Evolutionary conservation across 1,140 invertebrate genomes (phyloP), one percentile per base, ranked within the genome.

Genomic region (Matsumurasca onukii): DNA sequence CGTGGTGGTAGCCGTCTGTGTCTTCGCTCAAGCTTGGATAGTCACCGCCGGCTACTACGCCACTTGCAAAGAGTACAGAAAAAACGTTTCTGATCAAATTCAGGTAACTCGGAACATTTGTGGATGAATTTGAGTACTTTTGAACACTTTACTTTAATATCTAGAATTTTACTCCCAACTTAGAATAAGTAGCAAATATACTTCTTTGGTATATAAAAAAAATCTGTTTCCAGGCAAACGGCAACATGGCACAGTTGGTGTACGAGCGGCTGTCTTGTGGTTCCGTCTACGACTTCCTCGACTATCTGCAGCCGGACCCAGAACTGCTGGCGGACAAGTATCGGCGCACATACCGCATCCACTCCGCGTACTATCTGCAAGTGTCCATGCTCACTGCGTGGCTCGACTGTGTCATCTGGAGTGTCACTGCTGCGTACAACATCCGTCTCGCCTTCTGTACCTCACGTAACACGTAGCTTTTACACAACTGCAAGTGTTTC

Each of bases 271-370:
- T 91, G 0, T 78, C 80, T 1, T 91, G 89, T 74, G 82, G 82
- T 31, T 84, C 88, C 0, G 83, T 90, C 51, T 85, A 86, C 49
- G 89, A 91, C 78, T 90, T 87, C 72, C 88, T 91, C 86, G 89
- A 91, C 75, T 91, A 89, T 72, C 73, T 90, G 45, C 85, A 88
- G 49, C 83, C 84, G 5, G 84, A 88, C 67, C 74, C 81, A 0
- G 80, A 80, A 5, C 81, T 81, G 24, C 13, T 71, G 30, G 52
- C 69, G 52, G 83, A 86, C 68, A 83, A 83, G 71, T 66, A 66
- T 34, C 79, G 82, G 27, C 80, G 84, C 3, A 85, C 86, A 49
- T 81, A 80, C 69, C 88, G 88, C 1, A 89, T 89, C 2, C 86
- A 90, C 72, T 88, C 86, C 0, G 84, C 83, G 1, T 70, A 85